phyloP scores from a whole-genome alignment of 2,888 invertebrate genomes.

The Eupithecia tripunctaria region DNA sequence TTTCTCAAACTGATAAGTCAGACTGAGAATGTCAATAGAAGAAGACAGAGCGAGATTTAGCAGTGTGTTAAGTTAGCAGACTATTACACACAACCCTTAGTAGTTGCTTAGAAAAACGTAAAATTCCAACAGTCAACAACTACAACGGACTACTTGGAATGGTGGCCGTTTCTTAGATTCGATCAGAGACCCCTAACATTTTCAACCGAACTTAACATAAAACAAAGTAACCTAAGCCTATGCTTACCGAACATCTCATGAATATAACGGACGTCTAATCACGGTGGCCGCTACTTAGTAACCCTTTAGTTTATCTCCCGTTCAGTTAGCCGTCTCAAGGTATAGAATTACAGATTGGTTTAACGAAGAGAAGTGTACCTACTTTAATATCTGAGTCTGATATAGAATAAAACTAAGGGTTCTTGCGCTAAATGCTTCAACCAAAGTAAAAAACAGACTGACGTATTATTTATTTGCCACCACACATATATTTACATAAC shows the following conservation, averaged over 20 bases:
- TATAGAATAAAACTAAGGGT: background rate
- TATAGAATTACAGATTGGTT: slow-evolving; percentile 19
- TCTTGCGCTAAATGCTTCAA: too few species aligned
- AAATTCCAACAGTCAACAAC: background rate
- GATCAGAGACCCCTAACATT: background rate
- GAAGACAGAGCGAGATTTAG: too few species aligned
- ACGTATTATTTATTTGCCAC: too few species aligned
- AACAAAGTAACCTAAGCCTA: background rate
- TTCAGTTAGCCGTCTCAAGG: background rate
- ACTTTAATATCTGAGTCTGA: background rate
- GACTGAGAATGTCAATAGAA: too few species aligned
- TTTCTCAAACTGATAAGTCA: too few species aligned
- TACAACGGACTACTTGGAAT: background rate
- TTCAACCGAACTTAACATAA: background rate
- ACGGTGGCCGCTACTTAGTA: background rate
- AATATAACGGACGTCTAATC: background rate
- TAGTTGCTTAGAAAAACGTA: background rate
- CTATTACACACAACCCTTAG: too few species aligned
- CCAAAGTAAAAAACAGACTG: background rate
- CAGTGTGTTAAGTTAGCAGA: too few species aligned
- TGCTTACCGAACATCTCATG: background rate
- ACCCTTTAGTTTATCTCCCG: background rate
- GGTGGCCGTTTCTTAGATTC: background rate
- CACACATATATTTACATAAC: too few species aligned
- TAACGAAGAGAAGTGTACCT: too few species aligned